phyloP scores from a whole-genome alignment of 2,797 vertebrate species.

The Carduelis carduelis region DNA sequence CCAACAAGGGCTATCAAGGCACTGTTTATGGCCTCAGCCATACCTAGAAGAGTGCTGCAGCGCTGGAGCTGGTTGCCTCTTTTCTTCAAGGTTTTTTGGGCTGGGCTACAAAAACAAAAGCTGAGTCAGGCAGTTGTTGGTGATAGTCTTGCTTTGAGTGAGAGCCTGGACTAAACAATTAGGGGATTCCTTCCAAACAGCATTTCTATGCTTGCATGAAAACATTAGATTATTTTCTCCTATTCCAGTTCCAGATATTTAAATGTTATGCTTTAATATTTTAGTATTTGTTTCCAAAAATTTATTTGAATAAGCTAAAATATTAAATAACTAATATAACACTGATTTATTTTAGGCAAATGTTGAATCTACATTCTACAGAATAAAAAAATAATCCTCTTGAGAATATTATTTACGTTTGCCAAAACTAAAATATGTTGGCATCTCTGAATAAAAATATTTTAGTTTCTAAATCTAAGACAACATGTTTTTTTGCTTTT shows the following conservation, averaged over 20 bases:
- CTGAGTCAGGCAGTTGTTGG: neutral
- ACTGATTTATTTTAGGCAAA: neutral
- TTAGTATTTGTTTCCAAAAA: neutral
- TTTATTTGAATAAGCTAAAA: neutral
- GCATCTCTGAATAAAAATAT: neutral
- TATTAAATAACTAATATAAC: neutral
- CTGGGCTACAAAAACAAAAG: neutral
- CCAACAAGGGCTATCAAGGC: neutral
- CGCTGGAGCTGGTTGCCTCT: accelerated
- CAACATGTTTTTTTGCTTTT: neutral
- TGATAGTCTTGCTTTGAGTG: neutral
- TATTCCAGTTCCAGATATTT: neutral
- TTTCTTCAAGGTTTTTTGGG: neutral
- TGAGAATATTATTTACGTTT: neutral
- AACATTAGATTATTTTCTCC: neutral
- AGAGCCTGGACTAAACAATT: neutral
- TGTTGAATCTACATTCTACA: neutral
- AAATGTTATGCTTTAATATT: neutral
- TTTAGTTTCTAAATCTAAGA: neutral
- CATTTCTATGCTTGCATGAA: neutral
- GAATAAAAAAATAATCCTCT: neutral
- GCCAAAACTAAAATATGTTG: neutral
- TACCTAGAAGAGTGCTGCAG: neutral
- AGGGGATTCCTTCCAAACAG: neutral
- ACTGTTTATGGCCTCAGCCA: neutral